phyloP scores from a whole-genome alignment of 23 tunicate genomes.

The Aplidium turbinatum region DNA sequence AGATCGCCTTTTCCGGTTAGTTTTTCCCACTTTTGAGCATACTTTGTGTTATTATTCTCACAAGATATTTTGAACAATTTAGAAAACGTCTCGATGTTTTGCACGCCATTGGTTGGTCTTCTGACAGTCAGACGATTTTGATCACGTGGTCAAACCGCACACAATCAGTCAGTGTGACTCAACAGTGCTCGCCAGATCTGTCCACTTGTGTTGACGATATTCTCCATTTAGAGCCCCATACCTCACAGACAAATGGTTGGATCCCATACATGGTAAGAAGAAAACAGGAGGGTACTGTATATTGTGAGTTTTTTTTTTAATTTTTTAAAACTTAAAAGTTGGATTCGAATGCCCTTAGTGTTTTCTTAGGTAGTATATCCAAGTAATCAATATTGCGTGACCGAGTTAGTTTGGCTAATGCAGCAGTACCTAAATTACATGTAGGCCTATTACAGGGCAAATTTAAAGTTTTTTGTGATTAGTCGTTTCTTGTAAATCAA shows the following conservation, averaged over 20 bases:
- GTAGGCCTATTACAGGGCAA: too few species aligned
- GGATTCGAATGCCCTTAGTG: too few species aligned
- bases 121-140: slow-evolving; percentile 32
- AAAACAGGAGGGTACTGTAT: neutral
- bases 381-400: too few species aligned
- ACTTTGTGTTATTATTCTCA: neutral
- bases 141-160: slow-evolving; percentile 92
- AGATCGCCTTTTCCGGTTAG: too few species aligned
- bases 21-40: neutral
- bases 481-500: too few species aligned
- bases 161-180: slow-evolving; percentile 54
- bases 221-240: neutral
- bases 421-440: too few species aligned
- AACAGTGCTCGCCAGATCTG: slow-evolving; percentile 45
- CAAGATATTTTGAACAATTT: neutral
- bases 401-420: too few species aligned
- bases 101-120: slow-evolving; percentile 70
- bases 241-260: slow-evolving; percentile 34
- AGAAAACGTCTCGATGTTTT: slow-evolving; percentile 58
- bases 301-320: too few species aligned
- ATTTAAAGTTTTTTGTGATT: too few species aligned
- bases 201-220: slow-evolving; percentile 48
- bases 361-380: too few species aligned
- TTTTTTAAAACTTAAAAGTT: too few species aligned
- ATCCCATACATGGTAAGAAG: slow-evolving; percentile 44